Conservation (phyloP, 2,888 invertebrate species). For the Anodontia alba region DNA sequence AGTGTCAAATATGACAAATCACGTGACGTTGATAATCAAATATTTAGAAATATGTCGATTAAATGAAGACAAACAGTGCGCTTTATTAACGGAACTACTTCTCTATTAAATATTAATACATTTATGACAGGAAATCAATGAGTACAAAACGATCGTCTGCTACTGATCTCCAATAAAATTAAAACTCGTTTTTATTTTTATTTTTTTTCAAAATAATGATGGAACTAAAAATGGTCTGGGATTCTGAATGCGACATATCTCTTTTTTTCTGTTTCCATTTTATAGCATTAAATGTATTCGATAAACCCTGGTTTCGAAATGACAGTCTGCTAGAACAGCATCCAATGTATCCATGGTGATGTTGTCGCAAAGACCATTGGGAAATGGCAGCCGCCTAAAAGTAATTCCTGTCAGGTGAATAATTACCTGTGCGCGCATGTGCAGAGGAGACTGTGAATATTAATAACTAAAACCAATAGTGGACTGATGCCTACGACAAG, state of each 20-base stretch:
- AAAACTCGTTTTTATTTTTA: too few relatives aligned
- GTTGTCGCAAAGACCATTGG: conserved; percentile 29
- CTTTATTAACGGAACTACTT: background rate
- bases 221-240: too few relatives aligned
- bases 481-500: conserved; percentile 45
- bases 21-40: conserved; percentile 3
- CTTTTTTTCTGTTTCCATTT: too few relatives aligned
- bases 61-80: conserved; percentile 5
- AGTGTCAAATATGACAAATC: background rate
- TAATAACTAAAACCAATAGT: conserved; percentile 53
- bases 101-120: conserved; percentile 3
- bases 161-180: background rate
- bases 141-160: background rate
- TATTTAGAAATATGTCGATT: conserved; percentile 9
- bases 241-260: too few relatives aligned
- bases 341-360: conserved; percentile 46
- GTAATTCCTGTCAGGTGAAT: conserved; percentile 59
- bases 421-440: conserved; percentile 70
- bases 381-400: conserved; percentile 7
- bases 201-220: too few relatives aligned
- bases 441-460: conserved; percentile 59
- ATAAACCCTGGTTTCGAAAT: background rate
- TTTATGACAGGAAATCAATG: conserved; percentile 7
- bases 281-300: background rate
- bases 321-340: conserved; percentile 7